A percentile compares a stretch with the other conserved stretches of the same genome.
These are phyloP conservation scores for Cinara cedri DNA, from an alignment of 2,888 invertebrate species.

Conservation along the genomic window DNA sequence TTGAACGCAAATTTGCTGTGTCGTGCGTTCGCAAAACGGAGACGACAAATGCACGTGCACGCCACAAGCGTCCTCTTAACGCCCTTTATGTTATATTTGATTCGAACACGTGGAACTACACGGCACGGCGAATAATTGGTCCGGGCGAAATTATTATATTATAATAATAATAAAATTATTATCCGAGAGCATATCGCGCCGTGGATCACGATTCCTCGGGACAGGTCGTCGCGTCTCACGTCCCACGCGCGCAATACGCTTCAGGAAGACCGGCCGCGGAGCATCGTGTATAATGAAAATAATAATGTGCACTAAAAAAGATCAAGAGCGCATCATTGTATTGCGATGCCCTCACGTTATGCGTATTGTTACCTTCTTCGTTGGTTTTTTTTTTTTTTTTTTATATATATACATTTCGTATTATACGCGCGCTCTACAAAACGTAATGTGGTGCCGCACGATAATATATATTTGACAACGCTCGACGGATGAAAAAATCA, in stretches of 20 bases:
- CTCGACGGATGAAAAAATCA: slow-evolving; percentile 4
- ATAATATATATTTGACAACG: neutral
- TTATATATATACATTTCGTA: neutral
- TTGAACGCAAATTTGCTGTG: too few species aligned
- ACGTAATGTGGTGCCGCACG: slow-evolving; percentile 1
- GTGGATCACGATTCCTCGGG: slow-evolving; percentile 30
- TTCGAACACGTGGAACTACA: slow-evolving; percentile 31
- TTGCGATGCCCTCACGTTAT: neutral
- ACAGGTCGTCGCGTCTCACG: neutral
- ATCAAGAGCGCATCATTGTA: neutral
- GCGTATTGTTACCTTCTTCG: neutral
- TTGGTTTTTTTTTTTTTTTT: neutral
- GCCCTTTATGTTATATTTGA: too few species aligned
- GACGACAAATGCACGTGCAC: too few species aligned
- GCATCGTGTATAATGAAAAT: slow-evolving; percentile 9
- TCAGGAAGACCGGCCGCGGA: neutral
- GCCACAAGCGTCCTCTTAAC: too few species aligned
- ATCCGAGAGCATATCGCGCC: slow-evolving; percentile 19
- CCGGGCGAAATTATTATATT: slow-evolving; percentile 38
- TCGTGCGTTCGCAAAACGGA: too few species aligned
- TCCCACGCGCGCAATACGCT: slow-evolving; percentile 22
- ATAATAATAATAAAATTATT: slow-evolving; percentile 1
- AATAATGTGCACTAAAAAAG: neutral
- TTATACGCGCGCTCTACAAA: neutral
- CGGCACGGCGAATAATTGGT: slow-evolving; percentile 30